These are phyloP conservation scores for Peromyscus melanophrys DNA, from an alignment of 2,797 vertebrate species.

Conservation along the genomic window DNA sequence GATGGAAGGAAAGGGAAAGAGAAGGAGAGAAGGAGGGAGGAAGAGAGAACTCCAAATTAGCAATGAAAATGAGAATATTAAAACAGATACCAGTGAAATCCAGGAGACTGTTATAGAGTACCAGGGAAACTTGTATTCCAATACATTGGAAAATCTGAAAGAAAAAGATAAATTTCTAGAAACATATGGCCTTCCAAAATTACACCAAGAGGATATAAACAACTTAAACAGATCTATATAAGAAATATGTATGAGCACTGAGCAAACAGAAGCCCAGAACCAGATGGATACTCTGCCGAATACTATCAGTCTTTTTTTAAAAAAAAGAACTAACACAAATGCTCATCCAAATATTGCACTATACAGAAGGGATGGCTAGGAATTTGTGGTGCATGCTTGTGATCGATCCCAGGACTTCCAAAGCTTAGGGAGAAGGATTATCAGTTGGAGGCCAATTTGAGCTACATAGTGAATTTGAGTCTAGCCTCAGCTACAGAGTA, in stretches of 20 bases:
- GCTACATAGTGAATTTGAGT: background rate
- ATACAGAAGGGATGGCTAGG: background rate
- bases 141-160: conserved; percentile 5
- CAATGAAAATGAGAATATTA: background rate
- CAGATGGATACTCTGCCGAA: background rate
- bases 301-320: background rate
- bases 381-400: background rate
- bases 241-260: background rate
- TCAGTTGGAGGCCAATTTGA: background rate
- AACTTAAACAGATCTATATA: conserved; percentile 36
- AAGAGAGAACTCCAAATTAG: background rate
- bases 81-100: background rate
- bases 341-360: background rate
- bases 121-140: background rate
- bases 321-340: conserved; percentile 1
- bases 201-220: conserved; percentile 2
- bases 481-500: background rate
- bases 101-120: background rate
- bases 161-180: background rate
- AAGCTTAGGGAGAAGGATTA: background rate
- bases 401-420: background rate
- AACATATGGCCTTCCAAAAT: conserved; percentile 28
- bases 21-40: background rate
- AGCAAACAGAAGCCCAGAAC: background rate
- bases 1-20: background rate